Percentiles rank a stretch among this genome's conserved stretches.
phyloP scores from a whole-genome alignment of 2,113 vertebrate genomes.

The Hippolais icterina region DNA sequence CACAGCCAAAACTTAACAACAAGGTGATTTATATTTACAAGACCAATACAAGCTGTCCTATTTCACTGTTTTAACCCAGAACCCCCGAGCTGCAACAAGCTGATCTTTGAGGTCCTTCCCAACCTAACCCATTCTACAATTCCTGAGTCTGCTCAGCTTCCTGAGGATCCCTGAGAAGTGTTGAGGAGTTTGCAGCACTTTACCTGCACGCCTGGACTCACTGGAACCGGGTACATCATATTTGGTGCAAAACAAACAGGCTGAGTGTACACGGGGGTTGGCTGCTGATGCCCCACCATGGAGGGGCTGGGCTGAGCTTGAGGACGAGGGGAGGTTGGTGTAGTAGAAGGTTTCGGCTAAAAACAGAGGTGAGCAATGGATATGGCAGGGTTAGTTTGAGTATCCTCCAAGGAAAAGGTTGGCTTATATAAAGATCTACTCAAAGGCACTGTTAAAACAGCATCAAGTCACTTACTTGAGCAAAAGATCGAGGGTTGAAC shows the following conservation, averaged over 20 bases:
- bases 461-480: constrained; percentile 81
- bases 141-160: neutral
- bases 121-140: neutral
- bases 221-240: constrained; percentile 96
- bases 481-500: constrained; percentile 93
- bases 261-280: constrained; percentile 88
- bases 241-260: constrained; percentile 95
- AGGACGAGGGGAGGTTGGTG: constrained; percentile 92
- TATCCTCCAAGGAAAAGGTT: neutral
- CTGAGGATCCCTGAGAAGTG: neutral
- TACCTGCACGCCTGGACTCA: constrained; percentile 98
- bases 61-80: neutral
- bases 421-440: neutral
- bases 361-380: neutral
- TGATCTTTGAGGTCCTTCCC: neutral
- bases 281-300: constrained; percentile 93
- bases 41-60: neutral
- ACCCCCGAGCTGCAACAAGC: neutral
- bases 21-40: neutral
- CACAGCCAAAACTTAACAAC: neutral
- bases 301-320: constrained; percentile 98
- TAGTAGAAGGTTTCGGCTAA: constrained; percentile 96
- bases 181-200: neutral
- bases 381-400: neutral
- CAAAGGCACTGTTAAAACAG: neutral